Base-by-base conservation (phyloP, 1,140 invertebrate species). In the Acromyrmex echinatior region DNA sequence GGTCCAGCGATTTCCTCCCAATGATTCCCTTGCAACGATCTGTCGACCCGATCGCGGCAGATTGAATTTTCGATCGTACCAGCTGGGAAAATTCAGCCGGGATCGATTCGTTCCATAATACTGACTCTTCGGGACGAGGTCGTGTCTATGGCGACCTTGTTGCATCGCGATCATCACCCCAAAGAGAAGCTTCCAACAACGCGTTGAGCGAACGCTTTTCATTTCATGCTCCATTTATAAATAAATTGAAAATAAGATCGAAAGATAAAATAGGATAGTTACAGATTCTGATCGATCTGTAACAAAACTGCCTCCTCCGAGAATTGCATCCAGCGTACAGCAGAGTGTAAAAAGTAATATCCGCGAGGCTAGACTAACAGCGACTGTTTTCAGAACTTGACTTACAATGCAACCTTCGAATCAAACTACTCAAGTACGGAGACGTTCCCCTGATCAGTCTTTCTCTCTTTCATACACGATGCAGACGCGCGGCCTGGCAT, bases 61-160 rank as follows among this genome's bases (percentile, higher is more conserved):
- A 91, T 91, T 86, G 90, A 88, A 91, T 90, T 88, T 88, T 88
- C 81, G 81, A 90, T 91, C 88, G 77, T 49, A 84, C 28, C 5
- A n/a, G 3, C 18, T 39, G 21, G 70, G 76, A 76, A 80, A 66
- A 82, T 39, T 14, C 62, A 28, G 18, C 39, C 65, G 71, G 53
- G 58, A 60, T 74, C 80, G 6, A 53, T 56, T 51, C 74, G 66
- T 70, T 58, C 53, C 45, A 51, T 68, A 4, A 39, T 35, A 35
- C 45, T 74, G 28, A 86, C 31, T 39, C 35, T 76, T 39, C 25
- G 21, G 68, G 25, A 63, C 60, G 58, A 62, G 28, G n/a, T 86
- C 77, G 49, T 66, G 21, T 66, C 39, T 86, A n/a, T 21, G 51
- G 28, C 66, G 79, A 16, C 39, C 45, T 68, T 31, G 14, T 53